A percentile compares a stretch with the other conserved stretches of the same genome.
These are phyloP conservation scores for Melanostoma scalare DNA, from an alignment of 2,888 invertebrate species.

Conservation along the genomic window DNA sequence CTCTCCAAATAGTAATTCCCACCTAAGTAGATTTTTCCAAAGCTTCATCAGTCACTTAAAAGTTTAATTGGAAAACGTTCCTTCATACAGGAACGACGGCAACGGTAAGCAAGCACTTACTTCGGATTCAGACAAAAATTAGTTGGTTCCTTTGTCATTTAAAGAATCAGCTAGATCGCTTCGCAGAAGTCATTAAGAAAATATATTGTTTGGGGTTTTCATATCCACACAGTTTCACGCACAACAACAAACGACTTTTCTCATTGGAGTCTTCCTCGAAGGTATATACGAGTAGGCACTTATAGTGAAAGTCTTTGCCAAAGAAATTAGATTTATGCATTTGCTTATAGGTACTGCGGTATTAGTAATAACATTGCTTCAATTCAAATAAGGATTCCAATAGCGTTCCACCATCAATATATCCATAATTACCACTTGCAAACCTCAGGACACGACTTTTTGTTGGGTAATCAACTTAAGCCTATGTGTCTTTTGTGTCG, in stretches of 20 bases:
- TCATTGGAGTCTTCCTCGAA: no score
- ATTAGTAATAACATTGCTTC: constrained; percentile 33
- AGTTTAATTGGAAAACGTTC: constrained; percentile 21
- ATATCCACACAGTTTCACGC: no score
- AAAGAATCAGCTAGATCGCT: no score
- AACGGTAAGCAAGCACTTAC: no score
- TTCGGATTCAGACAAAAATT: no score
- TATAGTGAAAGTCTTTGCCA: no score
- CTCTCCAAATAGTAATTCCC: background rate
- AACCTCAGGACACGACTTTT: constrained; percentile 35
- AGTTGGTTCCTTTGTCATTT: no score
- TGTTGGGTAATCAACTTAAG: constrained; percentile 52
- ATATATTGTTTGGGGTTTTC: no score
- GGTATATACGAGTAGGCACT: no score
- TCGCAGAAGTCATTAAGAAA: no score
- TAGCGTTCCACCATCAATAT: constrained; percentile 50
- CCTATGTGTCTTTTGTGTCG: constrained; percentile 39
- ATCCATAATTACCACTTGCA: constrained; percentile 56
- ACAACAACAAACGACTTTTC: no score
- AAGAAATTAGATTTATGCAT: background rate
- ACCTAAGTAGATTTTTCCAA: background rate
- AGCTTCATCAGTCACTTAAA: constrained; percentile 4
- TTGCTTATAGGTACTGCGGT: constrained; percentile 3
- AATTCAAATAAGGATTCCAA: constrained; percentile 36
- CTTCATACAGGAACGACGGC: background rate